Evolutionary conservation across 2,888 invertebrate genomes (phyloP), one percentile per base, ranked within the genome.

Genomic region (Dasysyrphus albostriatus): DNA sequence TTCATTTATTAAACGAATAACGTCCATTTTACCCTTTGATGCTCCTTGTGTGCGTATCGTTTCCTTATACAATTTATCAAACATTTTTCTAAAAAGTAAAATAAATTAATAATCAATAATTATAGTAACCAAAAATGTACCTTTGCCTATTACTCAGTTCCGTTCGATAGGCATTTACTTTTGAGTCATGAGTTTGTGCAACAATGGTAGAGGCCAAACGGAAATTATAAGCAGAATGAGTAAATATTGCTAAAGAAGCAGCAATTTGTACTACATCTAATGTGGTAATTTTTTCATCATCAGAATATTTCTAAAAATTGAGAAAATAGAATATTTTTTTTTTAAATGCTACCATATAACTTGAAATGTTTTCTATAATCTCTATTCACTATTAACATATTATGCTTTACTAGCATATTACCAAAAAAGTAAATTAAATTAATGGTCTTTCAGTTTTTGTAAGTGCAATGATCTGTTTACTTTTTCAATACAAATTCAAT

Each of bases 171-270:
- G 84, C 70, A 5, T 87, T 80, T 12, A 92, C 90, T 9, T 79
- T 89, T 9, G 69, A 87, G 32, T 89, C 89, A 63, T 88, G 89
- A 14, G 90, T 89, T n/a, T 90, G 88, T 5, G 69, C 85, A 49
- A 91, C 89, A 24, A 92, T 91, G 29, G 88, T 89, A 12, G 91
- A 90, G 1, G 92, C 92, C 42, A 91, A 88, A 44, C 90, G 90
- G 47, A 92, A 92, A 77, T 92, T 92, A 77, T 87, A 90, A 2
- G 90, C 89, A 19, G 92, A 92, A 88, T 92, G 91, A 0, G 92
- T 92, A 75, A 92, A 91, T 4, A 92, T 67, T 12, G 90, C 90
- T 54, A 92, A 81, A 2, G 92, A 92, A 10, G 91, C 90, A 4
- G 91, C 90, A 5, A 92, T 69, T 85, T 92, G 92, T 2, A 90